Base-by-base conservation (phyloP, 2,888 invertebrate genomes). In the Trichogramma evanescens region DNA sequence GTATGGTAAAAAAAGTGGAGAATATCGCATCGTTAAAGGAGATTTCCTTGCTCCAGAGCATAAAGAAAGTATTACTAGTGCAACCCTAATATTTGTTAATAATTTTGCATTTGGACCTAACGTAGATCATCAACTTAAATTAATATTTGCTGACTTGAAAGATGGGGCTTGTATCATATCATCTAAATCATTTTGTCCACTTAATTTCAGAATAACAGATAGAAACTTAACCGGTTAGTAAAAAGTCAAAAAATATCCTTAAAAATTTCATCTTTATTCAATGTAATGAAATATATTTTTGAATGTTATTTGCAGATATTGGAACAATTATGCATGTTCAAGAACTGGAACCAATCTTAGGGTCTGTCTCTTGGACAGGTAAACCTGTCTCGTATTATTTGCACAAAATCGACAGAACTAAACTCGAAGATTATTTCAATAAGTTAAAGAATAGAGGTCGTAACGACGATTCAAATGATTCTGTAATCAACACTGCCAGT, bases 91-190 rank as follows among this genome's bases (percentile, higher is more conserved):
- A 64, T 99, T 99, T 82, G 98, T 99, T 48, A 99, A 99, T 82
- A 99, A 99, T 83, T 99, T 95, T 82, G 99, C 98, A 49, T 99
- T 99, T 80, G 96, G 96, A 8, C 96, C 99, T 40, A 89, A 89
- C 66, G 95, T 99, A 41, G 98, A 99, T 81, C 95, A 98, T 80
- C 91, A 94, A 81, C 79, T 98, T 68, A 98, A 98, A 79, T 92
- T 95, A 76, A 84, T 94, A 73, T 98, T 98, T 80, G 95, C 95
- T 42, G 96, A 97, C 80, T 84, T 98, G 72, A 91, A 91, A 72
- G 95, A 95, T 78, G 94, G 94, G 62, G 96, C 97, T 50, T 87
- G 93, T 72, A 97, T 99, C 69, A 95, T 99, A 50, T 98, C 98
- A 44, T 99, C 99, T 26, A 98, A 96, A 80, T 95, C 96, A 68